Conservation (phyloP, 2,113 vertebrate species). For the Trinectes maculatus region DNA sequence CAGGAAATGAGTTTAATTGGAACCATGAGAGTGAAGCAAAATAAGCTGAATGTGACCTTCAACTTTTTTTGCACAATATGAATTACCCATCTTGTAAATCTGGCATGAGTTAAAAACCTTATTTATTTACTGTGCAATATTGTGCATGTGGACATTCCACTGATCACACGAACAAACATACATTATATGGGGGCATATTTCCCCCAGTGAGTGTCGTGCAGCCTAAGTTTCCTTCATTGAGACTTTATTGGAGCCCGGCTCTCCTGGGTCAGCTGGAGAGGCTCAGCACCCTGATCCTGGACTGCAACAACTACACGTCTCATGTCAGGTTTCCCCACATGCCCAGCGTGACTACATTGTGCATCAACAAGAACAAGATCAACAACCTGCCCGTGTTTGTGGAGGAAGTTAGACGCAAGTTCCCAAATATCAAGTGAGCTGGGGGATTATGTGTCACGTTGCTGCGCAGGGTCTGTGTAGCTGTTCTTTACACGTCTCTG, state of each 20-base stretch:
- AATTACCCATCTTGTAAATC: neutral
- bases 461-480: neutral
- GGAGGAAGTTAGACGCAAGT: slow-evolving; percentile 78
- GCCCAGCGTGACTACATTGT: slow-evolving; percentile 76
- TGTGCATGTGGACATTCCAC: neutral
- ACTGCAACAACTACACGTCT: slow-evolving; percentile 80
- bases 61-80: neutral
- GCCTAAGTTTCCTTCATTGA: slow-evolving; percentile 65
- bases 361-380: slow-evolving; percentile 85
- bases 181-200: neutral
- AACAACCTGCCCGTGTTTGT: slow-evolving; percentile 81
- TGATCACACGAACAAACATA: neutral
- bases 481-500: neutral
- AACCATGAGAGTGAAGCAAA: neutral
- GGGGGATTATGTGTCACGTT: accelerated
- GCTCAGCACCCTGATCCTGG: slow-evolving; percentile 82
- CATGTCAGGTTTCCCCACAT: slow-evolving; percentile 84
- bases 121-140: neutral
- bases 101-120: neutral
- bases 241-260: slow-evolving; percentile 77
- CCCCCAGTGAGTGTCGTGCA: neutral
- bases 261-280: slow-evolving; percentile 77
- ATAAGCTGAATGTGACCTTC: neutral
- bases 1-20: neutral
- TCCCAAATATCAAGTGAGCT: slow-evolving; percentile 80